Base-by-base conservation (phyloP, 2,113 vertebrate genomes). In the Stegastes partitus region DNA sequence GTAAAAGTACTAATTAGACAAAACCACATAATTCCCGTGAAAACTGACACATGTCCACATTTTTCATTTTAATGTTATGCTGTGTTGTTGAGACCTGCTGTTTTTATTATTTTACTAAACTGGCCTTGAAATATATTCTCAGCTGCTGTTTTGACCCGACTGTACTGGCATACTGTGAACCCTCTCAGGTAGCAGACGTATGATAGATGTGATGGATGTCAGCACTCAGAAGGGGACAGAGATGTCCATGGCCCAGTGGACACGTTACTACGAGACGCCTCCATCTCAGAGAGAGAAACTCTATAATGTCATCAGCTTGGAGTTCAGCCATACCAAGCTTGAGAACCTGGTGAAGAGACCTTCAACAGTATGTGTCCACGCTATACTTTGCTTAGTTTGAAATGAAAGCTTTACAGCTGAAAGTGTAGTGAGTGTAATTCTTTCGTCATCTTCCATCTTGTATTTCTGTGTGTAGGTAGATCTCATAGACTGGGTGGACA, bases 231-330 rank as follows among this genome's bases (percentile, higher is more conserved):
- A 97, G 80, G 98, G 97, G 42, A 98, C 98, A 0, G 98, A 99
- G 93, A 99, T 99, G 98, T 99, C 98, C 67, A 99, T 99, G 98
- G 96, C 97, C 0, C 98, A 99, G 93, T 99, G 98, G 98, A 96
- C 97, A 2, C 96, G 97, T 57, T 99, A 99, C 91, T 99, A 97
- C 0, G 98, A 99, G 84, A 99, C 96, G 0, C 96, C 96, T 0
- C 95, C 96, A 4, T 94, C 94, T 0, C 96, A 98, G 77, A 89
- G 98, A 59, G 97, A 98, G 74, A 99, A 97, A n/a, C 96, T 99
- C 6, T 99, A 98, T 89, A 99, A 99, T 0, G 98, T 99, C 74
- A 99, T 99, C 93, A 99, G 97, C 92, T 92, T 99, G 64, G 98
- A 99, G 90, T 99, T 99, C 86, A 99, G 98, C 85, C 98, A 99